Evolutionary conservation across 2,888 invertebrate genomes (phyloP).

Genomic region (Meganola albula): DNA sequence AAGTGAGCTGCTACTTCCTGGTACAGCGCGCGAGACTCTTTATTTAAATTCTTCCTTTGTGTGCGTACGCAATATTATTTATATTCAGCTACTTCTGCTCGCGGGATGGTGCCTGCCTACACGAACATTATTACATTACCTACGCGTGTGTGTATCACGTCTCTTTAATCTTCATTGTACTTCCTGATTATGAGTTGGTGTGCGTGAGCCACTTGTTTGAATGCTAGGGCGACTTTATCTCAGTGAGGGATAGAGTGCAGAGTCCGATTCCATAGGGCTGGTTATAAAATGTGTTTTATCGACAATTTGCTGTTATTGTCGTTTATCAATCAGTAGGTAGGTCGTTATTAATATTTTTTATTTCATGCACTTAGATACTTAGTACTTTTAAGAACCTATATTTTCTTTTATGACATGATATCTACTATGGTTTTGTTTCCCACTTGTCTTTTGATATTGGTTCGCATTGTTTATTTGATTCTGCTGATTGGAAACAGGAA

Average conservation of each 20-base stretch:
- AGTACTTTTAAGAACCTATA: no score
- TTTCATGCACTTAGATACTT: no score
- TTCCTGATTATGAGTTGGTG: slow-evolving; percentile 67
- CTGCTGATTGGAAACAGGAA: slow-evolving; percentile 74
- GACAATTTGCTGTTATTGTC: slow-evolving; percentile 26
- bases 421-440: no score
- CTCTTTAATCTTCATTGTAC: slow-evolving; percentile 76
- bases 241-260: slow-evolving; percentile 73
- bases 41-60: slow-evolving; percentile 71
- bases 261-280: slow-evolving; percentile 71
- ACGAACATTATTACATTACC: slow-evolving; percentile 70
- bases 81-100: slow-evolving; percentile 61
- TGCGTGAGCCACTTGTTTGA: slow-evolving; percentile 76
- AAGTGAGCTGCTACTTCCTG: slow-evolving; percentile 73
- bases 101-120: slow-evolving; percentile 46
- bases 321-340: background rate
- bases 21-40: slow-evolving; percentile 72
- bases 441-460: no score
- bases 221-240: slow-evolving; percentile 76
- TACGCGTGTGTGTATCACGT: slow-evolving; percentile 59
- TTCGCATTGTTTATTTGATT: no score
- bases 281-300: slow-evolving; percentile 39
- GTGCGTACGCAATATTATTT: slow-evolving; percentile 72
- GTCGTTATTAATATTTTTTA: no score
- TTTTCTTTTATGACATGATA: no score